phyloP scores from a whole-genome alignment of 2,113 vertebrate genomes.

The Myiagra hebetior region DNA sequence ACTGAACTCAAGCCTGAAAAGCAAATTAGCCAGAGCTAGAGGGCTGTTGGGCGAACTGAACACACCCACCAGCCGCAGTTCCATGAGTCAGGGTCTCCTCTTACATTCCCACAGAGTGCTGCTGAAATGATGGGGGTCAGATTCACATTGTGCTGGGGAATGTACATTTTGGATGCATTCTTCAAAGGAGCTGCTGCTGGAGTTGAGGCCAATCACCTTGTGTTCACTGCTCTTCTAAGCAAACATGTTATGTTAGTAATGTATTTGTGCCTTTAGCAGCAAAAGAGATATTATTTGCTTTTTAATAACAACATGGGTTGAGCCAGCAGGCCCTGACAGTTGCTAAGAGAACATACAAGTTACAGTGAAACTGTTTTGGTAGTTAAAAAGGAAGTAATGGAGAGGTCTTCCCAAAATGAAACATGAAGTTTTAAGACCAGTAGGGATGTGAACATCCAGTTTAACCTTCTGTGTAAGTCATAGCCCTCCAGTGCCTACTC shows the following conservation, averaged over 20 bases:
- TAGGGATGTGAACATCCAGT: background rate
- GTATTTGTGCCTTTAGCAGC: background rate
- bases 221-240: background rate
- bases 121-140: background rate
- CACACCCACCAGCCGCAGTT: background rate
- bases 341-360: background rate
- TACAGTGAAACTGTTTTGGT: background rate
- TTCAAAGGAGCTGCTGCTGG: background rate
- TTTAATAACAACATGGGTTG: background rate
- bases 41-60: background rate
- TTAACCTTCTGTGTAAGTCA: background rate
- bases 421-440: background rate
- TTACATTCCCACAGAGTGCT: background rate
- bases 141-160: background rate
- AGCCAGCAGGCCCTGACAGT: background rate
- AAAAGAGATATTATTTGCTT: background rate
- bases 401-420: background rate
- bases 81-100: background rate
- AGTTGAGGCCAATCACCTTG: background rate
- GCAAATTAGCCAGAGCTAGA: background rate
- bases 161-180: accelerated
- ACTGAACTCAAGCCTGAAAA: background rate
- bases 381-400: background rate
- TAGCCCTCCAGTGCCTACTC: background rate
- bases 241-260: accelerated